phyloP scores from a whole-genome alignment of 2,888 invertebrate genomes.

The Ommatoiulus sabulosus region DNA sequence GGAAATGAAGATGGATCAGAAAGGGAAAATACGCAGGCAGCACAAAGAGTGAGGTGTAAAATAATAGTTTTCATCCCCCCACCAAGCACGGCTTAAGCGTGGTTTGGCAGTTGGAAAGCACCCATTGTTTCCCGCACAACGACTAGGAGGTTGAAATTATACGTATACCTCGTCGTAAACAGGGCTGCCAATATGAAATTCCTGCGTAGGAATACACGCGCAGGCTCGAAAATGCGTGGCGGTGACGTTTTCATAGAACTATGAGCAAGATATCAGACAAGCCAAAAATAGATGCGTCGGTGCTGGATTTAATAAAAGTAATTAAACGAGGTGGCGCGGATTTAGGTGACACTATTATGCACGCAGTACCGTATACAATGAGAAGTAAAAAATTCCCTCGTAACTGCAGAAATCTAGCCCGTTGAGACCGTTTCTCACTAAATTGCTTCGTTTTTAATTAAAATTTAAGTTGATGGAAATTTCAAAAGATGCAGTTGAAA shows the following conservation, averaged over 20 bases:
- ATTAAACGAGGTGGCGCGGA: constrained; percentile 8
- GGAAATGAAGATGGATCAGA: constrained; percentile 47
- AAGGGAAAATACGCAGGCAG: background rate
- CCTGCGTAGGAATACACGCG: background rate
- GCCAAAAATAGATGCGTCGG: constrained; percentile 16
- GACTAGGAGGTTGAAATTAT: background rate
- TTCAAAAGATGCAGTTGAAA: background rate
- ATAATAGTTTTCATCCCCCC: constrained; percentile 25
- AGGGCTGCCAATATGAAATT: constrained; percentile 28
- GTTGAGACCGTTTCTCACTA: background rate
- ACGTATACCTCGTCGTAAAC: background rate
- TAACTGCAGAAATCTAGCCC: background rate
- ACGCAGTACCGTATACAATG: background rate
- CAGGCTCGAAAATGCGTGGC: background rate
- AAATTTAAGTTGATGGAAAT: background rate
- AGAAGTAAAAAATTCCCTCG: background rate
- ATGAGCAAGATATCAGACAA: background rate
- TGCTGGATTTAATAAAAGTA: constrained; percentile 42
- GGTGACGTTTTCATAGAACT: background rate
- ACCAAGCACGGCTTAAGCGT: background rate
- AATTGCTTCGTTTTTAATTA: constrained; percentile 12
- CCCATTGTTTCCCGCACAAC: background rate
- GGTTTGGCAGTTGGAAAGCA: background rate
- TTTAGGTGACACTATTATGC: background rate
- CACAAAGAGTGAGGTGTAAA: constrained; percentile 39